These are phyloP conservation scores for Sitta europaea DNA, from an alignment of 2,113 vertebrate species.

Conservation along the genomic window DNA sequence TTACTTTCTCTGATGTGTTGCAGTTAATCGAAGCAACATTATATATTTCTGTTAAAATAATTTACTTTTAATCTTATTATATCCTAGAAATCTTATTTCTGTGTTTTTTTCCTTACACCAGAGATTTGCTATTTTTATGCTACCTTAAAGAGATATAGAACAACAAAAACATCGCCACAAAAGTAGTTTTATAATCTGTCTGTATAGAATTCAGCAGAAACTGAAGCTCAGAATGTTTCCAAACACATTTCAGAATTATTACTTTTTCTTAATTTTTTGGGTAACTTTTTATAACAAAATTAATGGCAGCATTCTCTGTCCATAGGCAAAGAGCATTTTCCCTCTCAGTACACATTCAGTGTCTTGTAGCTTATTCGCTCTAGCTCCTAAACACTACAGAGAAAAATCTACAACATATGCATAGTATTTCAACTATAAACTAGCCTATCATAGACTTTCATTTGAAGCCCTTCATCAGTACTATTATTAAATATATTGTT, in stretches of 20 bases:
- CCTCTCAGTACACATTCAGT: neutral
- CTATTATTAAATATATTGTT: neutral
- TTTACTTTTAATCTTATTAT: neutral
- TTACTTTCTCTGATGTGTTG: neutral
- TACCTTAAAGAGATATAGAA: neutral
- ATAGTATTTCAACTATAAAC: neutral
- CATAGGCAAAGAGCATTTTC: neutral
- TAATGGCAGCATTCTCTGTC: neutral
- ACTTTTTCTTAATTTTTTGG: neutral
- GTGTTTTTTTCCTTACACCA: neutral
- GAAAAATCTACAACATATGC: neutral
- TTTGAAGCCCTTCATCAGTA: neutral
- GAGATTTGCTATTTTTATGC: neutral
- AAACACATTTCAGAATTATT: neutral
- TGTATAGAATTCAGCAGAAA: neutral
- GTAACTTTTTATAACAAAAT: neutral
- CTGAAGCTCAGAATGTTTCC: neutral
- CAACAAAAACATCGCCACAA: accelerated
- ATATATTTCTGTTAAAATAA: neutral
- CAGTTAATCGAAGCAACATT: neutral
- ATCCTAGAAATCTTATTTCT: neutral
- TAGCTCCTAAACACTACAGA: neutral
- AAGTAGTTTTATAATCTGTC: neutral
- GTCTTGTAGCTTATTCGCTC: neutral
- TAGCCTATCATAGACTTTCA: neutral